Base-by-base conservation (phyloP, 2,888 invertebrate genomes). In the Drosophila mimica region DNA sequence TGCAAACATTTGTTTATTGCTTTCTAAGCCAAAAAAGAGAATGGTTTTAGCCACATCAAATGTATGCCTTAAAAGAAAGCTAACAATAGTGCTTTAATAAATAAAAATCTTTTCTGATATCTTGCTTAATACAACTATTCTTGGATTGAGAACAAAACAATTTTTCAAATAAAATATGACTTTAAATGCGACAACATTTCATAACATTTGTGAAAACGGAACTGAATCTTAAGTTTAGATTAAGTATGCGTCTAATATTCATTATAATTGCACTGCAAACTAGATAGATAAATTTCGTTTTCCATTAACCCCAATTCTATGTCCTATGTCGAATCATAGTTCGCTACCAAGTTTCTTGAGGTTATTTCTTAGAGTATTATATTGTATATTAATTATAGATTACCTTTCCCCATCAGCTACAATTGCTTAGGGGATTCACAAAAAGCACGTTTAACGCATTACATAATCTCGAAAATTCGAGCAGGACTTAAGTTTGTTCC, bases 381-480 rank as follows among this genome's bases (percentile, higher is more conserved):
- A 25, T 48, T 48, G 5, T 15, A 52, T 2, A n/a, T 30, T 15
- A 8, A 33, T 15, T 46, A 33, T 3, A n/a, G 33, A 31, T 52
- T 52, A 52, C 52, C 13, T 7, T 31, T 56, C 38, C 30, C 30
- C 40, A 40, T 30, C 25, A 63, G 15, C 11, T 7, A 33, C 49
- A 51, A 33, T 25, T 9, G 28, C 17, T 34, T 33, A 13, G 34
- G 36, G 28, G 30, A 28, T 34, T 20, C 13, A 15, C 11, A 5
- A 28, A 13, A 20, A 33, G 28, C 11, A 25, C 11, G 31, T 43
- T 40, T 31, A 25, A 46, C 46, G 30, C 31, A 25, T 40, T 40
- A 46, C 36, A 57, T 57, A 67, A 70, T 36, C 54, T 34, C 15
- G 38, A 56, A 56, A 34, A 56, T 38, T 48, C 17, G 31, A 31